Evolutionary conservation across 2,797 vertebrate species (phyloP), one percentile per base, ranked within the genome.

Genomic region (Spea hammondii): DNA sequence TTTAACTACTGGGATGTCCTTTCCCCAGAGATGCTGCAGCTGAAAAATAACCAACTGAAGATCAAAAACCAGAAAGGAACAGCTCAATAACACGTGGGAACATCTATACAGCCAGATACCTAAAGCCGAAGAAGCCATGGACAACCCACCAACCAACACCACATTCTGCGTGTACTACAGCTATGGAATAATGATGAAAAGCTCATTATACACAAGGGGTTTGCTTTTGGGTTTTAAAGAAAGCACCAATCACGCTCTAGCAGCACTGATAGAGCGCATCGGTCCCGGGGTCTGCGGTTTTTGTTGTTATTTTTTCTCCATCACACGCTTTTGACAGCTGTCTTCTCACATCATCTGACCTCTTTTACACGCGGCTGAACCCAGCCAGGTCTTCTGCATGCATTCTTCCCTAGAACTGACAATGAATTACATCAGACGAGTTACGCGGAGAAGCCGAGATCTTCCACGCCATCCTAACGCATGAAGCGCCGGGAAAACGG

Each of bases 261-360:
- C 78, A 68, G 47, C 6, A 45, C 5, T 59, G 62, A 60, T 9
- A 68, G 14, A 7, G 50, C 46, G 47, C 8, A 55, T 55, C 12
- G 45, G 50, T 71, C 62, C 45, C 50, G 51, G 68, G 60, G 54
- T 67, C 68, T 64, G 54, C 13, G 7, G 17, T 17, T 17, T 68
- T 46, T 68, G 13, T 67, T 67, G 60, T 72, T 54, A 45, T 57
- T 11, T 51, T 54, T 64, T 55, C 62, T 65, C 48, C 54, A 54
- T 64, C 54, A 53, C 57, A 68, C 47, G 47, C 70, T 44, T 13
- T 81, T 82, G 74, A 82, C 79, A 82, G 79, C 79, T 82, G 79
- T 77, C 79, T 73, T 65, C 74, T 46, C 65, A 54, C 55, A 82
- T 82, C 54, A 73, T 69, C 54, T 74, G 79, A 76, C 79, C 79